phyloP scores from a whole-genome alignment of 1,140 invertebrate species.

The Drosophila lowei region DNA sequence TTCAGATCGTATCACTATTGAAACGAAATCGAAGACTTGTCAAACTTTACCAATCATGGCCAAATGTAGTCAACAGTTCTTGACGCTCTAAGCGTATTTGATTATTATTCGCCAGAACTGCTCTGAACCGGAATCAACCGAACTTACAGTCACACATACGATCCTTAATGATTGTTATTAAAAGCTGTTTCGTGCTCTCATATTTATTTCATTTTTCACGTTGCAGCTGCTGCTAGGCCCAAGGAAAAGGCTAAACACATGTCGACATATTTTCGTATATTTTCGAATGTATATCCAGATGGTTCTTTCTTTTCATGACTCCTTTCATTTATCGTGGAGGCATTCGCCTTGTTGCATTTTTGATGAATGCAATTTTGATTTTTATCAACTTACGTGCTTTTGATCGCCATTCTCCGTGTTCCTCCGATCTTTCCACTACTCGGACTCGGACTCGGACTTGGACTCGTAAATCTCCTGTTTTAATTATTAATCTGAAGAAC shows the following conservation, averaged over 20 bases:
- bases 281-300: constrained; percentile 6
- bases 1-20: too few species aligned
- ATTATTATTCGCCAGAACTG: neutral
- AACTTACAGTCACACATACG: constrained; percentile 19
- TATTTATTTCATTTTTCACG: constrained; percentile 36
- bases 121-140: neutral
- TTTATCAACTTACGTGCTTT: constrained; percentile 61
- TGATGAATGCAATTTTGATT: constrained; percentile 57
- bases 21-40: too few species aligned
- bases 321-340: constrained; percentile 13
- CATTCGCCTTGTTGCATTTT: constrained; percentile 31
- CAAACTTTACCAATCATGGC: too few species aligned
- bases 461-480: constrained; percentile 48
- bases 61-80: too few species aligned
- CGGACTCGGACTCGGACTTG: constrained; percentile 6
- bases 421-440: constrained; percentile 15
- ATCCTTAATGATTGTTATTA: constrained; percentile 52
- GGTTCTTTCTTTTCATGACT: constrained; percentile 37
- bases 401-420: constrained; percentile 31
- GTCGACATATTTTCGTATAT: constrained; percentile 13
- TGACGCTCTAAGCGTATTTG: too few species aligned
- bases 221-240: constrained; percentile 21
- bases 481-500: constrained; percentile 43
- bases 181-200: constrained; percentile 45
- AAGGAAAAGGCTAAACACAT: constrained; percentile 19